Evolutionary conservation across 2,113 vertebrate genomes (phyloP).

Genomic region (Pao palembangensis): DNA sequence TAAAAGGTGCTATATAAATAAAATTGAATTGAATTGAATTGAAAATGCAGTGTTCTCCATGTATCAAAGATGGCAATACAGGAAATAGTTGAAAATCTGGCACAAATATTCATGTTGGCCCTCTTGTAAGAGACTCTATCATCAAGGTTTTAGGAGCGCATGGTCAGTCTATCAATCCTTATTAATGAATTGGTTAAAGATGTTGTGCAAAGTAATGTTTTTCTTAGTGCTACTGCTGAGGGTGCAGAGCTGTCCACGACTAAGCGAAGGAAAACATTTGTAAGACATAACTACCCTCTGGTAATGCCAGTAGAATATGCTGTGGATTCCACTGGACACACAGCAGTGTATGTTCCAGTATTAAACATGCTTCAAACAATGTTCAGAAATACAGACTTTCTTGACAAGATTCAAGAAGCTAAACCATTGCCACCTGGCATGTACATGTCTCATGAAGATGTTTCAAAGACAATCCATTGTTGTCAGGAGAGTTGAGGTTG

Average conservation of each 20-base stretch:
- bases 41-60: slow-evolving; percentile 10
- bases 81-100: slow-evolving; percentile 24
- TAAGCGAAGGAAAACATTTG: slow-evolving; percentile 19
- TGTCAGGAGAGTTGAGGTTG: too few species aligned
- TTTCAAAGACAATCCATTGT: too few species aligned
- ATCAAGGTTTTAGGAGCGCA: slow-evolving; percentile 11
- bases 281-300: slow-evolving; percentile 19
- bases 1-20: too few species aligned
- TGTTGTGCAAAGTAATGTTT: slow-evolving; percentile 28
- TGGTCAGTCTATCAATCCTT: slow-evolving; percentile 6
- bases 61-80: slow-evolving; percentile 24
- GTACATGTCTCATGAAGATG: neutral
- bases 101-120: slow-evolving; percentile 20
- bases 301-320: slow-evolving; percentile 23
- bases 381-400: slow-evolving; percentile 32
- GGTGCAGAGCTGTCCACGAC: slow-evolving; percentile 17
- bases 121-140: slow-evolving; percentile 15
- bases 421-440: slow-evolving; percentile 11
- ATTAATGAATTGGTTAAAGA: slow-evolving; percentile 34
- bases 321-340: slow-evolving; percentile 16
- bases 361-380: slow-evolving; percentile 31
- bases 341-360: slow-evolving; percentile 35
- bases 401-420: slow-evolving; percentile 25
- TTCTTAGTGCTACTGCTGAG: slow-evolving; percentile 23
- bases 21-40: too few species aligned